phyloP scores from a whole-genome alignment of 2,113 vertebrate genomes.

The Ifrita kowaldi region DNA sequence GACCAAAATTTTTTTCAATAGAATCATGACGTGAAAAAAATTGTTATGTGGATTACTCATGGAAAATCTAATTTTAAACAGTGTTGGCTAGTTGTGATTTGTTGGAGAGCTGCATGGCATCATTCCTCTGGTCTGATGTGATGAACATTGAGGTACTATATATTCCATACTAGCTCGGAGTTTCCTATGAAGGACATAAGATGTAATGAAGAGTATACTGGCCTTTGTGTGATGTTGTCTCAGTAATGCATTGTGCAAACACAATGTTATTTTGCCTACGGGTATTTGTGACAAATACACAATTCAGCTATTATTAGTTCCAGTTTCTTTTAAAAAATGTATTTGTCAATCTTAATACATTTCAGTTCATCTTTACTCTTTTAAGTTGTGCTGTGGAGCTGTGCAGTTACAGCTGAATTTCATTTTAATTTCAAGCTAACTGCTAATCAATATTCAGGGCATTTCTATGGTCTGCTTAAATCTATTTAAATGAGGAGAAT shows the following conservation, averaged over 20 bases:
- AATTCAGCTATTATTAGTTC: neutral
- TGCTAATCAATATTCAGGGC: neutral
- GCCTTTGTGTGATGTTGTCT: neutral
- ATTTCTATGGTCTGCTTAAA: neutral
- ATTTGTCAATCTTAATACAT: neutral
- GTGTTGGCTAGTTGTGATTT: neutral
- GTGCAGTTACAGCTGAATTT: neutral
- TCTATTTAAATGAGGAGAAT: neutral
- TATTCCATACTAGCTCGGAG: neutral
- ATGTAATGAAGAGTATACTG: neutral
- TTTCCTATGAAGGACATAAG: neutral
- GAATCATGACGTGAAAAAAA: neutral
- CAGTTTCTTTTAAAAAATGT: neutral
- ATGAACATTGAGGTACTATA: neutral
- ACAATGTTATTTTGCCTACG: neutral
- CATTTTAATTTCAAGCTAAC: neutral
- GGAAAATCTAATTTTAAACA: slow-evolving; percentile 55
- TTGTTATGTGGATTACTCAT: neutral
- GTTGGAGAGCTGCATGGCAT: neutral
- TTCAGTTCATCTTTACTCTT: neutral
- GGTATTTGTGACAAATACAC: neutral
- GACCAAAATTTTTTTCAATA: slow-evolving; percentile 15
- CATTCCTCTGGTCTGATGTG: neutral
- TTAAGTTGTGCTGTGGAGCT: neutral
- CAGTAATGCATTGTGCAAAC: neutral